Base-by-base conservation (phyloP, 1,140 invertebrate genomes). In the Schmidtea mediterranea region DNA sequence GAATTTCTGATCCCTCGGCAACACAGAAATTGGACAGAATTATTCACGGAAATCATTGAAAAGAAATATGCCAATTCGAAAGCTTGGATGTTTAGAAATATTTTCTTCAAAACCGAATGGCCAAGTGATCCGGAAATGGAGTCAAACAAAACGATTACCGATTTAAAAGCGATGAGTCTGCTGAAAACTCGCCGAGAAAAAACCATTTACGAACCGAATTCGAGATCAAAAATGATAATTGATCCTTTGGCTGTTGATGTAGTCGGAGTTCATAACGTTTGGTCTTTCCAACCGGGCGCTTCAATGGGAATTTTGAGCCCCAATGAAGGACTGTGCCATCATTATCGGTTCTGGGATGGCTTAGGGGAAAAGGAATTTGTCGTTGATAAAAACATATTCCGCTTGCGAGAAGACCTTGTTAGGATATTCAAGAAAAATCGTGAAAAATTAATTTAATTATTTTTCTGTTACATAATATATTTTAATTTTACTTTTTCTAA, bases 21-120 rank as follows among this genome's bases (percentile, higher is more conserved):
- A 21, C 32, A 54, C 12, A 23, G 32, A 8, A 53, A 49, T 13
- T 60, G 58, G 55, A 49, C 18, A 2, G 48, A 50, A 6, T 53
- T 64, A 49, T 23, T 59, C 13, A 8, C 52, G 39, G 32, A 56
- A 41, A 5, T 55, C 3, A 37, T 21, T 43, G 37, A 18, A 43
- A 32, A 32, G 12, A 19, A 19, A 12, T 19, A 41, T 23, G 40
- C 18, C 12, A 3, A 23, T 5, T 3, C 3, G 10, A 23, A 23
- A 19, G 40, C 3, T 12, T 23, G 18, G 40, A 23, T 23, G 1
- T 86, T 89, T 59, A 79, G 82, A 61, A 89, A 89, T 61, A 79
- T 80, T 1, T 89, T 89, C 66, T 87, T 87, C 61, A 86, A 86
- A 59, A 66, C 83, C 0, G 78, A 81, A 60, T 82, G 78, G 73